These are phyloP conservation scores for Isotomurus palustris DNA, from an alignment of 2,888 invertebrate species.

Conservation along the genomic window DNA sequence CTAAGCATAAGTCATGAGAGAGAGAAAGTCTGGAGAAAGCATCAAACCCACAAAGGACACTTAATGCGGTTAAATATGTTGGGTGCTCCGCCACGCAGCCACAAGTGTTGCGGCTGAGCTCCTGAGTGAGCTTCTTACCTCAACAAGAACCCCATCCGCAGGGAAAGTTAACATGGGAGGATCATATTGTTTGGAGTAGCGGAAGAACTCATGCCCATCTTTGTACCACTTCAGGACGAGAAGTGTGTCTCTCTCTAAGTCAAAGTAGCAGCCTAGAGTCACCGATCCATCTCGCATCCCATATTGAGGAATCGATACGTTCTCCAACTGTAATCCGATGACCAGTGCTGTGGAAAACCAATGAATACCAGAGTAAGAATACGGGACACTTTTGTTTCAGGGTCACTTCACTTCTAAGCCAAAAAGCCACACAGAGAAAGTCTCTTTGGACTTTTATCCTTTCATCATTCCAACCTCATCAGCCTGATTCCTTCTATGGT, in stretches of 20 bases:
- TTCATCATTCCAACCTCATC: too few species aligned
- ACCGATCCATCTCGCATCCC: conserved; percentile 12
- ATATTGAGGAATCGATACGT: conserved; percentile 27
- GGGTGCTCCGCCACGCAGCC: too few species aligned
- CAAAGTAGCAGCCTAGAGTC: conserved; percentile 21
- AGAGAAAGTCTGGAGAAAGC: neutral
- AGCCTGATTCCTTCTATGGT: too few species aligned
- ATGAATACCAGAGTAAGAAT: too few species aligned
- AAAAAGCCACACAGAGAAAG: too few species aligned
- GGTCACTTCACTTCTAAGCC: too few species aligned
- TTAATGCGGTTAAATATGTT: neutral
- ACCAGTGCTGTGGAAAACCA: conserved; percentile 30
- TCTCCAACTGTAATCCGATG: conserved; percentile 35
- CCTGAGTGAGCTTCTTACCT: too few species aligned
- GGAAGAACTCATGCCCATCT: conserved; percentile 35
- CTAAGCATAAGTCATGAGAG: too few species aligned
- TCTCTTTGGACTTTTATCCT: too few species aligned
- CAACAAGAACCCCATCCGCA: conserved; percentile 26
- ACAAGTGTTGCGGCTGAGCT: too few species aligned
- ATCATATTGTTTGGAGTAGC: conserved; percentile 16
- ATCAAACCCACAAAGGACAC: neutral
- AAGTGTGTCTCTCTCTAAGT: conserved; percentile 22
- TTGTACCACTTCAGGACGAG: conserved; percentile 34
- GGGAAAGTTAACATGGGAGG: conserved; percentile 25
- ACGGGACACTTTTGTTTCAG: too few species aligned